Evolutionary conservation across 2,797 vertebrate genomes (phyloP), one percentile per base, ranked within the genome.

Genomic region (Erethizon dorsatum): DNA sequence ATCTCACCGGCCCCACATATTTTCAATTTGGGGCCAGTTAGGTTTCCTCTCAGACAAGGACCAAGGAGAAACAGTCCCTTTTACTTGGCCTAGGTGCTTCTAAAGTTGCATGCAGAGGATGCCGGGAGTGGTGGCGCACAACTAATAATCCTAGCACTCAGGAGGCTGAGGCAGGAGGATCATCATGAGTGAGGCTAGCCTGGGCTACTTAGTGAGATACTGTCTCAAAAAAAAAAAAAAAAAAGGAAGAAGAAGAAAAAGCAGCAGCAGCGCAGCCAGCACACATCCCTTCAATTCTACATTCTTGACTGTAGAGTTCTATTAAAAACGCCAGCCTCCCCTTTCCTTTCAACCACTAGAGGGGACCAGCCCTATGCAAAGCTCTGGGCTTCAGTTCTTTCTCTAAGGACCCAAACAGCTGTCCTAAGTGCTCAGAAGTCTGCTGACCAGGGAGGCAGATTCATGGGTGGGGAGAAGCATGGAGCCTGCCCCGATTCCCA

Each of bases 261-360:
- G n/a, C 13, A 4, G 18, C 11, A 47, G 71, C 41, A 75, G 71
- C 12, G 22, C 37, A 26, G 71, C 71, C 71, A 14, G 71, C 9
- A 26, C 45, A 26, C 1, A 86, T 26, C 10, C 61, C 63, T 80
- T 77, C 28, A 13, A n/a, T 3, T 47, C 63, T 3, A 10, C 52
- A 15, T 50, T n/a, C 24, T 14, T 18, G 15, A 50, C 5, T 2
- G 10, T 41, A 56, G 80, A 47, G 33, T 6, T 83, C 10, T 3
- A 47, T 0, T 0, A 47, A 31, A 24, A 47, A 28, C 0, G 20
- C 24, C 54, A 47, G n/a, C 28, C 45, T 67, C 1, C 22, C 45
- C 56, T 45, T 71, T 59, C 33, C 86, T 47, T 54, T 52, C 0
- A 33, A 22, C 11, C 8, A 5, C 11, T 6, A 13, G 65, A 67